Evolutionary conservation across 1,140 invertebrate genomes (phyloP).

Genomic region (Chlorops oryzae): DNA sequence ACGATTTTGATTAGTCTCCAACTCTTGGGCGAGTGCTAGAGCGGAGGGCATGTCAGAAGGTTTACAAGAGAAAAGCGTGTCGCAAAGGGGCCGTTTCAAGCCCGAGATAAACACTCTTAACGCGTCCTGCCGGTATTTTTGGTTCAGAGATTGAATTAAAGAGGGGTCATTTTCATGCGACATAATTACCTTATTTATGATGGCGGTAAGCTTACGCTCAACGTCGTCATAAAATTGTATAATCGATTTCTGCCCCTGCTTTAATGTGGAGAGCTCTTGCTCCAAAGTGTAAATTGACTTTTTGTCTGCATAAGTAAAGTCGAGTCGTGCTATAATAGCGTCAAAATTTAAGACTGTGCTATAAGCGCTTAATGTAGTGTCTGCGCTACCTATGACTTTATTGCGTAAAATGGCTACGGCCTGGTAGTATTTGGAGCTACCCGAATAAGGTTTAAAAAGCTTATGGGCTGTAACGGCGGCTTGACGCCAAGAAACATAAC

Average conservation of each 20-base stretch:
- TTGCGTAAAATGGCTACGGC: slow-evolving; percentile 18
- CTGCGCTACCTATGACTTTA: slow-evolving; percentile 15
- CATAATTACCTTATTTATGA: slow-evolving; percentile 9
- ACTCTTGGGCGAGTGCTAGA: slow-evolving; percentile 13
- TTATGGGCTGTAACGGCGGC: slow-evolving; percentile 12
- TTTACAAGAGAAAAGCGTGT: slow-evolving; percentile 10
- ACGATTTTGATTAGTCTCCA: slow-evolving; percentile 13
- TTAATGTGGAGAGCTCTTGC: slow-evolving; percentile 15
- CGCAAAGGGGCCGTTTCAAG: neutral
- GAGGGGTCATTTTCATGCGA: neutral
- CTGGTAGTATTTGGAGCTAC: slow-evolving; percentile 16
- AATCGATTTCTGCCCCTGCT: slow-evolving; percentile 4
- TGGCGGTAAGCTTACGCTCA: slow-evolving; percentile 3
- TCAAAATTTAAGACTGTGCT: slow-evolving; percentile 20
- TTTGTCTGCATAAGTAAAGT: slow-evolving; percentile 20
- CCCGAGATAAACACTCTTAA: slow-evolving; percentile 12
- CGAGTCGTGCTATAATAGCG: slow-evolving; percentile 17
- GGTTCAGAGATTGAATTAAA: neutral
- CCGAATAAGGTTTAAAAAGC: slow-evolving; percentile 13
- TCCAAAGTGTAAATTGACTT: slow-evolving; percentile 17
- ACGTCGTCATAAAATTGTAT: slow-evolving; percentile 2
- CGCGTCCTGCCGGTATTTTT: slow-evolving; percentile 11
- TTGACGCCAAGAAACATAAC: slow-evolving; percentile 22
- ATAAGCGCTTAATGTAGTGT: slow-evolving; percentile 14
- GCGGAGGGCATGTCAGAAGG: slow-evolving; percentile 13